Evolutionary conservation across 2,797 vertebrate species (phyloP).

Genomic region (Crenuchus spilurus): DNA sequence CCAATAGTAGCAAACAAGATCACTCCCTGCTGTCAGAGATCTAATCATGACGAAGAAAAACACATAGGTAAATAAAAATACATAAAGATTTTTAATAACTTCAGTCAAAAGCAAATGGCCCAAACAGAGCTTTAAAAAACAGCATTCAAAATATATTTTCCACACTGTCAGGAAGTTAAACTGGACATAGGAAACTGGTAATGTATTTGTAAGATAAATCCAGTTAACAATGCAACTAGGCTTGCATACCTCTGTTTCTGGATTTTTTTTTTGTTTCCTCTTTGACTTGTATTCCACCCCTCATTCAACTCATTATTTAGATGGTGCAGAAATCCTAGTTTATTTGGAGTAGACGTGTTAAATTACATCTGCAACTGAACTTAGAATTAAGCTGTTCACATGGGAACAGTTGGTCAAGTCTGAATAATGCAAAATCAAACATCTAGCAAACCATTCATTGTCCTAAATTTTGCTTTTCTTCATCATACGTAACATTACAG

Average conservation of each 20-base stretch:
- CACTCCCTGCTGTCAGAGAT: too few species aligned
- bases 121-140: slow-evolving; percentile 24
- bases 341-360: background rate
- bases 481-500: background rate
- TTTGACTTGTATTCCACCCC: background rate
- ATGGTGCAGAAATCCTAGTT: too few species aligned
- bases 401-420: background rate
- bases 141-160: slow-evolving; percentile 30
- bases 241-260: too few species aligned
- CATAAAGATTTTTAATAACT: slow-evolving; percentile 13
- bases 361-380: too few species aligned
- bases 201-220: background rate
- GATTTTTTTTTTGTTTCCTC: too few species aligned
- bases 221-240: background rate
- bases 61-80: slow-evolving; percentile 9
- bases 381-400: background rate
- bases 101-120: slow-evolving; percentile 3
- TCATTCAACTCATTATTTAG: background rate
- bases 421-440: background rate
- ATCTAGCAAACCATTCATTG: background rate
- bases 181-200: background rate
- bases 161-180: background rate
- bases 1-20: too few species aligned
- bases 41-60: background rate
- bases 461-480: background rate